These are phyloP conservation scores for Drosophila yakuba DNA, from an alignment of 1,140 invertebrate genomes.

Conservation along the genomic window DNA sequence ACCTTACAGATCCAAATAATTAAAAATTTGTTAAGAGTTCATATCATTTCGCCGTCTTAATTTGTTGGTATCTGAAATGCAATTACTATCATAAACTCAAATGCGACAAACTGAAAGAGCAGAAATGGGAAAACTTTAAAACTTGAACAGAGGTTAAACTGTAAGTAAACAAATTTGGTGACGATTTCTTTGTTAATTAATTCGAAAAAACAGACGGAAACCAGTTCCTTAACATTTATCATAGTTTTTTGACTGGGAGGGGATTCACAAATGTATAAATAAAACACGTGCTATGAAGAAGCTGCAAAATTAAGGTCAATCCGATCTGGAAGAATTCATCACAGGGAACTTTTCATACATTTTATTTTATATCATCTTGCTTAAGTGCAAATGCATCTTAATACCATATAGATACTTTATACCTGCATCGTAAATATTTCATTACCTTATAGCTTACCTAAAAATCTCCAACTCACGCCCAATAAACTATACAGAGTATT, in stretches of 20 bases:
- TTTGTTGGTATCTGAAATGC: no score
- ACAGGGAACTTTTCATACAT: background rate
- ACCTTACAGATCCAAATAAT: background rate
- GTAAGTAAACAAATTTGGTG: constrained; percentile 8
- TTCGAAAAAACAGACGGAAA: constrained; percentile 11
- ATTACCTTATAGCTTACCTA: no score
- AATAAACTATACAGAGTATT: constrained; percentile 2
- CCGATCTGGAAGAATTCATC: background rate
- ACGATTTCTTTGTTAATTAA: constrained; percentile 29
- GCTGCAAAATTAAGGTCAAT: constrained; percentile 7
- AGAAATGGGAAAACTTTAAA: background rate
- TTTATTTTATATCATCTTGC: background rate
- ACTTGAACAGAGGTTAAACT: background rate
- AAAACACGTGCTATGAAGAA: background rate
- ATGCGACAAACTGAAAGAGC: no score
- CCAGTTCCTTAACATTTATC: constrained; percentile 32
- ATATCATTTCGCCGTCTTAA: background rate
- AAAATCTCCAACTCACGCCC: no score
- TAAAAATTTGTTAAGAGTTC: background rate
- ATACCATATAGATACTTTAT: background rate
- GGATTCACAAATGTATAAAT: constrained; percentile 27
- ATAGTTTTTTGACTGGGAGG: constrained; percentile 8
- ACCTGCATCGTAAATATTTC: background rate
- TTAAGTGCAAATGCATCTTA: background rate
- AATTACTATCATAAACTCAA: no score